A percentile compares a stretch with the other conserved stretches of the same genome.
These are phyloP conservation scores for Orycteropus afer DNA, from an alignment of 2,113 vertebrate species.

Conservation along the genomic window DNA sequence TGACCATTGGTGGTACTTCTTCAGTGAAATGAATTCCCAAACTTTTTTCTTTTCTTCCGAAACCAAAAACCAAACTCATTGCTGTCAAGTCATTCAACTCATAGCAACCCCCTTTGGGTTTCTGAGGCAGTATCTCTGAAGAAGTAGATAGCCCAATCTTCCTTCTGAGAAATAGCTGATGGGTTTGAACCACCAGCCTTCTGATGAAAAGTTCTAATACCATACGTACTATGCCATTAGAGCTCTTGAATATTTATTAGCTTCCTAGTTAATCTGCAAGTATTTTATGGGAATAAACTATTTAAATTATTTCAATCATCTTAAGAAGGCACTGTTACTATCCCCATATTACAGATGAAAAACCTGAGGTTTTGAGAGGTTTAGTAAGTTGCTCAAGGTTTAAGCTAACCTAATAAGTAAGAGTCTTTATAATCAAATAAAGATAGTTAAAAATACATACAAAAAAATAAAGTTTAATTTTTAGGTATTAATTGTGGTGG, in stretches of 20 bases:
- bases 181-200: too few species aligned
- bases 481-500: neutral
- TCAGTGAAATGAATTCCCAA: neutral
- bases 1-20: neutral
- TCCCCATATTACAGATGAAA: neutral
- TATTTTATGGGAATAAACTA: neutral
- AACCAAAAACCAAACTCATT: too few species aligned
- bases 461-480: neutral
- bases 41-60: neutral
- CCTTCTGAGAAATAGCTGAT: too few species aligned
- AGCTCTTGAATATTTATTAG: neutral
- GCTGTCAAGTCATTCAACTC: too few species aligned
- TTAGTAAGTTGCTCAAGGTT: neutral
- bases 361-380: neutral
- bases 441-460: neutral
- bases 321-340: constrained; percentile 4
- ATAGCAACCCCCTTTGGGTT: too few species aligned
- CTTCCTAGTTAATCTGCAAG: neutral
- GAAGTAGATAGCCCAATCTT: too few species aligned
- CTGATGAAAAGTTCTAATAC: too few species aligned
- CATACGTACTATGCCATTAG: too few species aligned
- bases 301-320: neutral
- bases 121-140: too few species aligned
- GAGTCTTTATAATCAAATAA: neutral
- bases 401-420: neutral